Base-by-base conservation (phyloP, 2,888 invertebrate species). In the Steinernema carpocapsae region DNA sequence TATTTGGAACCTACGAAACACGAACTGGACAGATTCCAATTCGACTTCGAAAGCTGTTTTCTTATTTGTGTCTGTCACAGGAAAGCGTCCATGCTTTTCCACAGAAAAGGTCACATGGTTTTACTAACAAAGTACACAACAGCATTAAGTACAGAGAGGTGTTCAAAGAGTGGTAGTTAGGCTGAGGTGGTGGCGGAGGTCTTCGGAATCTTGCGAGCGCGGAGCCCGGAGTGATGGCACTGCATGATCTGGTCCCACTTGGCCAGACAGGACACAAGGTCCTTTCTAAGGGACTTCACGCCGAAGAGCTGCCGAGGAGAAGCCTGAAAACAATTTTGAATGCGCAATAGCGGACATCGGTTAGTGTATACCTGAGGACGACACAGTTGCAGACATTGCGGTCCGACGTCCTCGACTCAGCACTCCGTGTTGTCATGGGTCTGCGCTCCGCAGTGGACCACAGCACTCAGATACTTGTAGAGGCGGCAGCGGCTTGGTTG, bases 201-300 rank as follows among this genome's bases (percentile, higher is more conserved):
- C 48, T 75, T 75, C 45, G 82, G 81, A 72, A 86, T 84, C 74
- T 86, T 86, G 74, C 86, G 77, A 17, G 86, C 86, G 43, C 86
- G 80, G 43, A 86, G 85, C 22, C 86, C 86, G 4, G 82, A 77
- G 75, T 86, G 86, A 73, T 86, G 85, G 71, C 86, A 86, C 51
- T 82, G 81, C 85, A 86, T 84, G 71, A 81, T 83, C 76, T 86
- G 86, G 74, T 86, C 86, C 86, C 86, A 86, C 71, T 86, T 86
- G 71, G 86, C 83, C 6, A 86, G 77, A 70, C 86, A 86, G 42
- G 83, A 80, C 24, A 86, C 86, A 52, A 86, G 76, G 77, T 86
- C 86, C 74, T 84, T 86, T 26, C 85, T 78, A 45, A 86, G 80
- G 17, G 84, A 85, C 73, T 86, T 86, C 43, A 82, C 81, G 64